Percentiles rank a stretch among this genome's conserved stretches.
phyloP scores from a whole-genome alignment of 2,797 vertebrate species.

The Cryptoprocta ferox region DNA sequence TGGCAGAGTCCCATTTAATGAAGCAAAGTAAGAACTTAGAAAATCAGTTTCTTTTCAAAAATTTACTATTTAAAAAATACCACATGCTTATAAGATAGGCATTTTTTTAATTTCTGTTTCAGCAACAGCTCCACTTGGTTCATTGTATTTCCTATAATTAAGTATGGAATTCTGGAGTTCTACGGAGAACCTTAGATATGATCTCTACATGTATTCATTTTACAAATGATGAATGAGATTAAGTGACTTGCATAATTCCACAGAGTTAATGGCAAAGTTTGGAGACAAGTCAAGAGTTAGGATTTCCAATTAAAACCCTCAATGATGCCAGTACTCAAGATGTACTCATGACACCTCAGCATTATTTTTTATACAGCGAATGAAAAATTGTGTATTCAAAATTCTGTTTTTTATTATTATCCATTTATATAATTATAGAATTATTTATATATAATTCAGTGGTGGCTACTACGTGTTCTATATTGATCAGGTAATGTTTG shows the following conservation, averaged over 20 bases:
- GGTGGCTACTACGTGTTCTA: background rate
- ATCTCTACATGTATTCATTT: background rate
- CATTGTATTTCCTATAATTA: background rate
- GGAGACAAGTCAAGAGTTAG: background rate
- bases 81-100: background rate
- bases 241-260: background rate
- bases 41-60: constrained; percentile 38
- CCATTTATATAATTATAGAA: background rate
- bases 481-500: background rate
- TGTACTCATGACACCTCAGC: background rate
- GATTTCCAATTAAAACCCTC: background rate
- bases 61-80: background rate
- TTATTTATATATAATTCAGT: background rate
- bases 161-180: background rate
- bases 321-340: background rate
- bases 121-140: background rate
- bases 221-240: background rate
- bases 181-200: background rate
- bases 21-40: background rate
- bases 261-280: background rate
- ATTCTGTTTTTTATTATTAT: background rate
- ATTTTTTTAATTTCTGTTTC: background rate
- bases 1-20: constrained; percentile 73
- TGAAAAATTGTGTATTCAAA: background rate
- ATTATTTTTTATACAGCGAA: background rate